Evolutionary conservation across 2,113 vertebrate species (phyloP).

Genomic region (Tamias sibiricus): DNA sequence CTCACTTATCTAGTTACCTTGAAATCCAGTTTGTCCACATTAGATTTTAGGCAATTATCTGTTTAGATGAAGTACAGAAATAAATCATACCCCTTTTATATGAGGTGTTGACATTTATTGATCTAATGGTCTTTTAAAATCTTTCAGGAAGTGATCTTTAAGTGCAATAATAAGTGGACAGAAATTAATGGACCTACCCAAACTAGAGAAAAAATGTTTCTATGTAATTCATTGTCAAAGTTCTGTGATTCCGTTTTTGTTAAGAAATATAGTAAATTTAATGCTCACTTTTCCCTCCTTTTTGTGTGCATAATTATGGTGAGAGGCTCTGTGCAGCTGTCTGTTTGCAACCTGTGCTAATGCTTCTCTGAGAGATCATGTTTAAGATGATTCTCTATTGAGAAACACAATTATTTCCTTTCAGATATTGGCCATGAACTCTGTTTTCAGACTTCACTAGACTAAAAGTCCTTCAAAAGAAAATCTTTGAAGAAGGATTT

Average conservation of each 20-base stretch:
- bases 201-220: constrained; percentile 59
- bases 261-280: not conserved
- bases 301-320: not conserved
- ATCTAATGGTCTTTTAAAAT: constrained; percentile 79
- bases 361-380: not conserved
- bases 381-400: not conserved
- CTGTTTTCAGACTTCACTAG: constrained; percentile 21
- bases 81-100: constrained; percentile 77
- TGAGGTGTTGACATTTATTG: constrained; percentile 79
- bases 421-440: not conserved
- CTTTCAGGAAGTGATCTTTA: constrained; percentile 70
- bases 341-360: not conserved
- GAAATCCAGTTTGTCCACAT: constrained; percentile 66
- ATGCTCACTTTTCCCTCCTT: not conserved
- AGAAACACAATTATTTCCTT: not conserved
- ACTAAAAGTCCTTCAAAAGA: constrained; percentile 63
- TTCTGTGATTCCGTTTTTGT: constrained; percentile 36
- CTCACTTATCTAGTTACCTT: constrained; percentile 67
- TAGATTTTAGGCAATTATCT: constrained; percentile 78
- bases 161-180: constrained; percentile 74
- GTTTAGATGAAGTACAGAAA: constrained; percentile 73
- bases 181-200: constrained; percentile 75
- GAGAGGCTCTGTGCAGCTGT: not conserved
- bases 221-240: constrained; percentile 8
- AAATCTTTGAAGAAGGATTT: constrained; percentile 32